Evolutionary conservation across 2,797 vertebrate species (phyloP).

Genomic region (Geotrypetes seraphini): DNA sequence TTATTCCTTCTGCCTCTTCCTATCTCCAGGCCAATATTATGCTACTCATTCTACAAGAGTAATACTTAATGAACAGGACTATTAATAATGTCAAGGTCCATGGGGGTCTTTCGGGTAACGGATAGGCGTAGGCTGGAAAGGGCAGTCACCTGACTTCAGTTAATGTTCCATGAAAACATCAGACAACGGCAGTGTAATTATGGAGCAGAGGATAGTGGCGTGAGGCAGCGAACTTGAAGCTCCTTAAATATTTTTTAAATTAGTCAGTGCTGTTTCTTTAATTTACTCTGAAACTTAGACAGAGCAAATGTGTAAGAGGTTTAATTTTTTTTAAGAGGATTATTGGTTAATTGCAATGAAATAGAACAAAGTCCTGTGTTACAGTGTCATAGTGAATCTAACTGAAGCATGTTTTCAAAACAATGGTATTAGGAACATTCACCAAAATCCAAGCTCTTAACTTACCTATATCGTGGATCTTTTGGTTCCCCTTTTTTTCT

Average conservation of each 20-base stretch:
- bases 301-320: slow-evolving; percentile 2
- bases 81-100: slow-evolving; percentile 84
- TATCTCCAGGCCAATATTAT: slow-evolving; percentile 91
- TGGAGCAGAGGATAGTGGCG: slow-evolving; percentile 65
- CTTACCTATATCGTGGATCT: too few relatives aligned
- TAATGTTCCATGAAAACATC: slow-evolving; percentile 97
- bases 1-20: slow-evolving; percentile 80
- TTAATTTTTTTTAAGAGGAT: slow-evolving; percentile 4
- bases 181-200: slow-evolving; percentile 86
- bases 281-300: slow-evolving; percentile 7
- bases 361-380: too few relatives aligned
- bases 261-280: slow-evolving; percentile 32
- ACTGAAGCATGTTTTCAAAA: too few relatives aligned
- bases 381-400: too few relatives aligned
- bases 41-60: slow-evolving; percentile 87
- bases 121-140: slow-evolving; percentile 71
- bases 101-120: slow-evolving; percentile 76
- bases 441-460: too few relatives aligned
- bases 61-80: slow-evolving; percentile 94
- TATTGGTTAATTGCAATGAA: too few relatives aligned
- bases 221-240: slow-evolving; percentile 57
- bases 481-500: too few relatives aligned
- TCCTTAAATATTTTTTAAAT: slow-evolving; percentile 63
- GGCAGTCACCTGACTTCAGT: slow-evolving; percentile 75
- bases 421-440: too few relatives aligned